A percentile compares a stretch with the other conserved stretches of the same genome.
phyloP scores from a whole-genome alignment of 2,113 vertebrate species.

The Mobula birostris region DNA sequence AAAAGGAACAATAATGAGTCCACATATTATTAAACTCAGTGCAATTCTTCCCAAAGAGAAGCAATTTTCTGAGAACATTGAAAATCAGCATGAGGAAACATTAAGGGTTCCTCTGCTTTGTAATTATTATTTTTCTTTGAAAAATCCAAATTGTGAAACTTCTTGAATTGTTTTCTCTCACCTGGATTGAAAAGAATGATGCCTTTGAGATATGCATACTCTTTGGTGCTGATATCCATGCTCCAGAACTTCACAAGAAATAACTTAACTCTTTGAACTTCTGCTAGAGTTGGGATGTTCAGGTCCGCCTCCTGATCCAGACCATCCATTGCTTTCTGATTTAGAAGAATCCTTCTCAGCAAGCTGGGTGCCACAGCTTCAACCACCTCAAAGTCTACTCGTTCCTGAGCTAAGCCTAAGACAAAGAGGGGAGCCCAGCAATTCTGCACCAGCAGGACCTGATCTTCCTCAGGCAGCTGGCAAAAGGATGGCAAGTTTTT shows the following conservation, averaged over 20 bases:
- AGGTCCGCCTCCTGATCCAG: slow-evolving; percentile 34
- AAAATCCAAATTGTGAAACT: slow-evolving; percentile 18
- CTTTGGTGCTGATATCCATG: slow-evolving; percentile 45
- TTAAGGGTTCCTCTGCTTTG: not conserved
- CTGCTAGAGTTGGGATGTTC: slow-evolving; percentile 37
- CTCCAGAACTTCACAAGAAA: slow-evolving; percentile 48
- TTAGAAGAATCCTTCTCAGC: slow-evolving; percentile 48
- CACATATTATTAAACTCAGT: too few relatives aligned
- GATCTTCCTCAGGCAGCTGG: slow-evolving; percentile 46
- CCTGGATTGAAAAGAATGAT: slow-evolving; percentile 50
- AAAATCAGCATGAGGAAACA: not conserved
- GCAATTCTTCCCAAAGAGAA: too few relatives aligned
- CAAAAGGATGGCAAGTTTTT: slow-evolving; percentile 52
- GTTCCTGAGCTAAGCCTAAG: slow-evolving; percentile 49
- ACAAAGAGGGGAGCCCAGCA: slow-evolving; percentile 49
- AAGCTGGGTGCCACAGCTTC: slow-evolving; percentile 47
- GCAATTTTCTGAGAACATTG: not conserved
- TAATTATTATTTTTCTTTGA: not conserved
- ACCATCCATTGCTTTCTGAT: slow-evolving; percentile 39
- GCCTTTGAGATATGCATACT: slow-evolving; percentile 52
- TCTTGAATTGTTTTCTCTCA: slow-evolving; percentile 39
- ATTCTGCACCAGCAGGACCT: slow-evolving; percentile 42
- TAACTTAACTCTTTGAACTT: slow-evolving; percentile 46
- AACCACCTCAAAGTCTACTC: slow-evolving; percentile 46
- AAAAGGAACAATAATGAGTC: too few relatives aligned